phyloP scores from a whole-genome alignment of 2,113 vertebrate genomes.

The Zosterops hypoxanthus region DNA sequence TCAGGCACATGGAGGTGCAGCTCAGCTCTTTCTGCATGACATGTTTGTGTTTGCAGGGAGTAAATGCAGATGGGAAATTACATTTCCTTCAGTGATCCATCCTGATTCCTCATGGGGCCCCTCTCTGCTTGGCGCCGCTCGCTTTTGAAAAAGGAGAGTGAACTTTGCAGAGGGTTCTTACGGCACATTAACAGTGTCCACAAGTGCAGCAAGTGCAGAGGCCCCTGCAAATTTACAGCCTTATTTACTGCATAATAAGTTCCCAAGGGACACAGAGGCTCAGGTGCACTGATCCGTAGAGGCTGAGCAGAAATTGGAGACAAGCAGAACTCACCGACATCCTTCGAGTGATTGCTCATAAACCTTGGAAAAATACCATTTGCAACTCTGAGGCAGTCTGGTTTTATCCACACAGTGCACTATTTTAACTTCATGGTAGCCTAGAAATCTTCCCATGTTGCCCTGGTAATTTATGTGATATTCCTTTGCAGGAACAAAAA shows the following conservation, averaged over 20 bases:
- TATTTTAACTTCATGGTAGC: constrained; percentile 18
- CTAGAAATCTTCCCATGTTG: background rate
- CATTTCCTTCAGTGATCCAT: background rate
- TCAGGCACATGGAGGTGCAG: background rate
- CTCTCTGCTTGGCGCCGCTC: background rate
- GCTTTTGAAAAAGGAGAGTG: background rate
- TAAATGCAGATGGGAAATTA: background rate
- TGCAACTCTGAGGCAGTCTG: background rate
- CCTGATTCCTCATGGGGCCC: background rate
- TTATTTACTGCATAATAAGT: constrained; percentile 42
- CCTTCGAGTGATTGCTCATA: background rate
- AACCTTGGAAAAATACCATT: constrained; percentile 16
- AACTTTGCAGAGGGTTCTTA: background rate
- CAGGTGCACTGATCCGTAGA: background rate
- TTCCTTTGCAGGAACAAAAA: constrained; percentile 39
- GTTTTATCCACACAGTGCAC: background rate
- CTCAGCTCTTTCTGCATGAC: background rate
- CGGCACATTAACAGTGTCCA: background rate
- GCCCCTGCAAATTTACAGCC: constrained; percentile 17
- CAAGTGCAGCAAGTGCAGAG: background rate
- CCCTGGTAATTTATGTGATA: constrained; percentile 15
- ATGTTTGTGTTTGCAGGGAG: background rate
- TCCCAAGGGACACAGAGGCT: constrained; percentile 1
- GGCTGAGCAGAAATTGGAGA: background rate
- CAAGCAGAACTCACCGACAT: background rate